Percentiles rank a stretch among this genome's conserved stretches.
Evolutionary conservation across 2,113 vertebrate species (phyloP).

Genomic region (Lipophrys pholis): DNA sequence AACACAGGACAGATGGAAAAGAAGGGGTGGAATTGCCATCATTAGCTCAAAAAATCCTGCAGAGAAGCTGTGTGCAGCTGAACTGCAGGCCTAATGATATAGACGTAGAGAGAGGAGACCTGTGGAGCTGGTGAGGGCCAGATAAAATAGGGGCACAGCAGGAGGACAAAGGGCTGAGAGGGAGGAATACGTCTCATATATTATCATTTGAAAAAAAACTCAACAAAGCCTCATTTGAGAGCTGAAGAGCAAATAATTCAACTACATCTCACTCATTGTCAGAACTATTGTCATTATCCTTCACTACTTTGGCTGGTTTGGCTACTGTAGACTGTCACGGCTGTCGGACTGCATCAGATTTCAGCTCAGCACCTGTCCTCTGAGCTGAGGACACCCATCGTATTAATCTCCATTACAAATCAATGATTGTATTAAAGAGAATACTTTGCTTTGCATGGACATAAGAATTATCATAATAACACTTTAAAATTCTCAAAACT

Average conservation of each 20-base stretch:
- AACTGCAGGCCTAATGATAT: constrained; percentile 29
- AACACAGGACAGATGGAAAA: constrained; percentile 14
- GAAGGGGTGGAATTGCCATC: constrained; percentile 32
- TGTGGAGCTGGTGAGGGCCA: constrained; percentile 29
- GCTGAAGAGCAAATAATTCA: constrained; percentile 21
- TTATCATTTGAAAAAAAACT: constrained; percentile 10
- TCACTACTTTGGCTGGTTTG: constrained; percentile 10
- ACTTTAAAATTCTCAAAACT: neutral
- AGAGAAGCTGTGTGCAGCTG: constrained; percentile 42
- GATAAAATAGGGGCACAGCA: constrained; percentile 31
- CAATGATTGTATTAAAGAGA: constrained; percentile 26
- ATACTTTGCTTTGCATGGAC: neutral
- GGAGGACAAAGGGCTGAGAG: neutral
- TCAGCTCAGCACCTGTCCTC: constrained; percentile 47
- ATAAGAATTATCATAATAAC: neutral
- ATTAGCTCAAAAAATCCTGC: constrained; percentile 63
- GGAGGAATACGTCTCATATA: constrained; percentile 16
- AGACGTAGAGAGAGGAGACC: constrained; percentile 39
- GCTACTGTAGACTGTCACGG: constrained; percentile 35
- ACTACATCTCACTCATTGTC: neutral
- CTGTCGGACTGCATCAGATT: constrained; percentile 44
- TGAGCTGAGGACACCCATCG: constrained; percentile 25
- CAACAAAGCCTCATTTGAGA: constrained; percentile 23
- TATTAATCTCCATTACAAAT: constrained; percentile 58
- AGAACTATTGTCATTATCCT: neutral